phyloP scores from a whole-genome alignment of 1,140 invertebrate species.

The Leptoteleia sp. region DNA sequence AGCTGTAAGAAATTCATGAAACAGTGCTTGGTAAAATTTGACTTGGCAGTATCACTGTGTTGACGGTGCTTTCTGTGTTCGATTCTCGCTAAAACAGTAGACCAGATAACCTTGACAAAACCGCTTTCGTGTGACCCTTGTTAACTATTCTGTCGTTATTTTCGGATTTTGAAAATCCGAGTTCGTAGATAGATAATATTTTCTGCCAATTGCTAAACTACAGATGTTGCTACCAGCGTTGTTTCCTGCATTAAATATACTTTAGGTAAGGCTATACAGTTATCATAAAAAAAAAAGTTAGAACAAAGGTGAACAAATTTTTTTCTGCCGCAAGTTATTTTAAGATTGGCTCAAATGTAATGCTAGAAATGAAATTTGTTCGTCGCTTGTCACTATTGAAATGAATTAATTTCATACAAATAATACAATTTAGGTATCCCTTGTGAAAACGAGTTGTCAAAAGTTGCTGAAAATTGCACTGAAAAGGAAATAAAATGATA shows the following conservation, averaged over 20 bases:
- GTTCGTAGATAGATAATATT: conserved; percentile 55
- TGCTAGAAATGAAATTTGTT: too few relatives aligned
- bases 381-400: too few relatives aligned
- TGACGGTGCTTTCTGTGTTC: conserved; percentile 48
- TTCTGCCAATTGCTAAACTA: conserved; percentile 54
- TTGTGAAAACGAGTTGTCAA: too few relatives aligned
- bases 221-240: conserved; percentile 61
- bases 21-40: conserved; percentile 44
- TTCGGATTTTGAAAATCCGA: conserved; percentile 31
- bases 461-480: too few relatives aligned
- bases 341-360: too few relatives aligned
- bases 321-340: too few relatives aligned
- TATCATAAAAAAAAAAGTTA: conserved; percentile 30
- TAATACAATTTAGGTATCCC: too few relatives aligned
- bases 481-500: too few relatives aligned
- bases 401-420: too few relatives aligned
- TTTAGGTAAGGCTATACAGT: conserved; percentile 56
- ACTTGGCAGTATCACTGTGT: conserved; percentile 35
- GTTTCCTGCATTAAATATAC: conserved; percentile 54
- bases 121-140: conserved; percentile 26
- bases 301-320: conserved; percentile 29
- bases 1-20: conserved; percentile 17
- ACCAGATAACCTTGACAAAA: conserved; percentile 35
- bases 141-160: conserved; percentile 19
- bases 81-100: conserved; percentile 51